Conservation (phyloP, 2,797 vertebrate species). For the Lophura swinhoii region DNA sequence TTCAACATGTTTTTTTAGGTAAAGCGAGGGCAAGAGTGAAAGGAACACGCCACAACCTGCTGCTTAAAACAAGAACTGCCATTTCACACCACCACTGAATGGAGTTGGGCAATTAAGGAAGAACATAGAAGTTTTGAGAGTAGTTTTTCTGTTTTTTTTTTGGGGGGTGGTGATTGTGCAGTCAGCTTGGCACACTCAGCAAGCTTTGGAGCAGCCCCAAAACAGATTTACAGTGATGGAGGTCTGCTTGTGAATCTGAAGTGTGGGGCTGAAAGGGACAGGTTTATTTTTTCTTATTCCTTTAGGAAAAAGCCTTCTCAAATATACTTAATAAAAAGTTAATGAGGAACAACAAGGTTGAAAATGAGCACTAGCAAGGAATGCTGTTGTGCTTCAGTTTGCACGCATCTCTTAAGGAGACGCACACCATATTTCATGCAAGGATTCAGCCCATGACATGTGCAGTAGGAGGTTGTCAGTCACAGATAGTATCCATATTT, state of each 20-base stretch:
- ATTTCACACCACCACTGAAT: neutral
- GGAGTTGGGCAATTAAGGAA: neutral
- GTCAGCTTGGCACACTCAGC: neutral
- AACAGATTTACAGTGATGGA: neutral
- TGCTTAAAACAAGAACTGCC: neutral
- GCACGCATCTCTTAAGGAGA: conserved; percentile 13
- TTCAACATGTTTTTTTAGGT: neutral
- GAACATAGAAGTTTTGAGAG: neutral
- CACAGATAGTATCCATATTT: neutral
- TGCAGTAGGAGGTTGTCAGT: conserved; percentile 12
- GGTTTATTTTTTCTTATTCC: neutral
- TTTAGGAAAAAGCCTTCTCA: conserved; percentile 33
- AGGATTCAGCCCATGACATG: conserved; percentile 28
- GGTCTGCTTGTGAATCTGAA: neutral
- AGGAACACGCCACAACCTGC: neutral
- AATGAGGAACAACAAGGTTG: conserved; percentile 48
- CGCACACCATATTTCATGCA: neutral
- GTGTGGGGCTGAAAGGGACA: neutral
- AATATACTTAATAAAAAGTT: conserved; percentile 41
- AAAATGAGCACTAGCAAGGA: conserved; percentile 37
- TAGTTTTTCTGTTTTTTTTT: too few relatives aligned
- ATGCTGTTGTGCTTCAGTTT: neutral
- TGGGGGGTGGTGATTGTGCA: neutral
- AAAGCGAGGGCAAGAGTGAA: neutral
- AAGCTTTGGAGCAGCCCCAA: neutral